phyloP scores from a whole-genome alignment of 2,888 invertebrate genomes.

The Alviniconcha strummeri region DNA sequence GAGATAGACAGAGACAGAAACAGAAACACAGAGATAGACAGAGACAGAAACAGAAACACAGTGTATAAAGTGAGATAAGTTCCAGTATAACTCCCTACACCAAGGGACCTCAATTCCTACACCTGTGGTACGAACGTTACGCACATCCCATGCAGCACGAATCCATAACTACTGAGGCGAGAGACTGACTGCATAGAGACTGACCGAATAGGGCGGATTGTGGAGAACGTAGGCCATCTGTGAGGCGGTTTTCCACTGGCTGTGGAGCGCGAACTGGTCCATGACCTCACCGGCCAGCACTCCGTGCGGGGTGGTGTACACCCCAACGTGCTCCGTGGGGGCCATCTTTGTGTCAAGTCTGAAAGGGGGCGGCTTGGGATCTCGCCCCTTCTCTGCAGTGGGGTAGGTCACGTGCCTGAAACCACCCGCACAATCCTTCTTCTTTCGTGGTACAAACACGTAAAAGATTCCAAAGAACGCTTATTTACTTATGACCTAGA shows the following conservation, averaged over 20 bases:
- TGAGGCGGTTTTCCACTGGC: slow-evolving; percentile 14
- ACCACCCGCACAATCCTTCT: no score
- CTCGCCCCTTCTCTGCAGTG: no score
- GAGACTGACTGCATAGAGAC: not conserved
- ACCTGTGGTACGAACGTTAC: no score
- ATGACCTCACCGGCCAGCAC: not conserved
- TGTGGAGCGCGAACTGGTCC: slow-evolving; percentile 15
- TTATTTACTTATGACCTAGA: no score
- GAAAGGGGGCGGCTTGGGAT: not conserved
- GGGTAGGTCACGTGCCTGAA: no score
- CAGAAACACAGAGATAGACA: not conserved
- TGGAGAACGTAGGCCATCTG: not conserved
- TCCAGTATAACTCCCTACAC: no score
- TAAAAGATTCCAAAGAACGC: no score
- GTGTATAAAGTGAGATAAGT: no score
- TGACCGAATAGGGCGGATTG: not conserved
- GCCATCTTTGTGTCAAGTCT: not conserved
- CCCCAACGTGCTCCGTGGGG: not conserved
- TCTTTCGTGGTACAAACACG: no score
- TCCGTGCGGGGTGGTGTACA: not conserved
- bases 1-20: not conserved
- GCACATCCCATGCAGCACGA: no score
- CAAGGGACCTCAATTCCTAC: no score
- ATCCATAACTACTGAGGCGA: not conserved
- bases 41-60: no score